phyloP scores from a whole-genome alignment of 2,797 vertebrate genomes.

The Oreortyx pictus region DNA sequence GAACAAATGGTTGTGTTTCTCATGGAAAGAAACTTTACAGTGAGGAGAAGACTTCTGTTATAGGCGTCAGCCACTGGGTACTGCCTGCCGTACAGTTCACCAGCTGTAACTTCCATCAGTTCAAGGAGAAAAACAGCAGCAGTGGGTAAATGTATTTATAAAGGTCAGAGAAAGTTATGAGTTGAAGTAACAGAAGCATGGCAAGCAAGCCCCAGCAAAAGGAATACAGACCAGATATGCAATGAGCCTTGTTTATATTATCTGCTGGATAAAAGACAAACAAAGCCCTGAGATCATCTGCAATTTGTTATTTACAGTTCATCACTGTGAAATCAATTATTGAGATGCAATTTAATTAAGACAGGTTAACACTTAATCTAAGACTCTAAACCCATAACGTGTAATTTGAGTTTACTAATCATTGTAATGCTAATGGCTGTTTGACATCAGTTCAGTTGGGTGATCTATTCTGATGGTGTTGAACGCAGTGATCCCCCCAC shows the following conservation, averaged over 20 bases:
- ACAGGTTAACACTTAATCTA: constrained; percentile 68
- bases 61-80: rapidly evolving
- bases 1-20: background rate
- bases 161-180: background rate
- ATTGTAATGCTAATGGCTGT: constrained; percentile 53
- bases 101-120: background rate
- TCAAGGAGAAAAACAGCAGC: background rate
- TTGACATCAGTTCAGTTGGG: constrained; percentile 47
- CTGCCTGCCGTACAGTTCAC: rapidly evolving
- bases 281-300: constrained; percentile 9
- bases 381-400: constrained; percentile 48
- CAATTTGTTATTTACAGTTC: constrained; percentile 64
- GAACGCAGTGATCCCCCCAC: background rate
- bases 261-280: background rate
- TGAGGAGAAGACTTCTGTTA: background rate
- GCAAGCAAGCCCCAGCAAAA: background rate
- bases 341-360: constrained; percentile 67
- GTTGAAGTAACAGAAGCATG: background rate
- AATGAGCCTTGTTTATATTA: background rate
- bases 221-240: background rate
- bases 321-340: constrained; percentile 66
- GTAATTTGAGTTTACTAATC: constrained; percentile 62
- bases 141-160: rapidly evolving
- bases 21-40: rapidly evolving
- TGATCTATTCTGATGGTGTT: background rate